These are phyloP conservation scores for Ceratina australensis DNA, from an alignment of 1,140 invertebrate species.

Conservation along the genomic window DNA sequence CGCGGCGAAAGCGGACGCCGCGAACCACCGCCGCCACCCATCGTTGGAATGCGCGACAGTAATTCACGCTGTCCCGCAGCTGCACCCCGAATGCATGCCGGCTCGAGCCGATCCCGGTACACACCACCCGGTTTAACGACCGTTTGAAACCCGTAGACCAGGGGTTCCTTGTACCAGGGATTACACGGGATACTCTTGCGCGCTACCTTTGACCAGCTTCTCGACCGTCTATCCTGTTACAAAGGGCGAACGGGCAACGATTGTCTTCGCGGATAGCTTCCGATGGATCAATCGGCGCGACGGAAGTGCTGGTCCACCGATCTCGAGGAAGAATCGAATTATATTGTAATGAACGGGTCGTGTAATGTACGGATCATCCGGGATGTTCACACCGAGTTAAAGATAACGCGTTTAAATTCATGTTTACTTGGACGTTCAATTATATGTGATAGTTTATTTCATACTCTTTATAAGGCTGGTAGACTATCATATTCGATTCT, in stretches of 20 bases:
- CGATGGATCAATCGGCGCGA: not conserved
- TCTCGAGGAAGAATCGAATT: too few relatives aligned
- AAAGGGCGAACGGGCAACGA: not conserved
- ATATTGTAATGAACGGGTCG: too few relatives aligned
- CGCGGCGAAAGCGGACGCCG: constrained; percentile 32
- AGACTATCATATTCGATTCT: too few relatives aligned
- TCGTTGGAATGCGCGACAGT: constrained; percentile 62
- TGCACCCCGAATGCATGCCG: constrained; percentile 15
- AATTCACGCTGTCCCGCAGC: constrained; percentile 63
- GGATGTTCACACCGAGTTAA: too few relatives aligned
- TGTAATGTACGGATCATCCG: too few relatives aligned
- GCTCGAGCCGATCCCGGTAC: not conserved
- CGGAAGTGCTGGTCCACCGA: too few relatives aligned
- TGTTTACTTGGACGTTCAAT: too few relatives aligned
- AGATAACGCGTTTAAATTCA: too few relatives aligned
- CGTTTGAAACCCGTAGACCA: not conserved
- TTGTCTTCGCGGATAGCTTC: not conserved
- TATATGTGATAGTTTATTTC: too few relatives aligned
- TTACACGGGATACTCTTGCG: not conserved
- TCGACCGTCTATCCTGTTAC: not conserved
- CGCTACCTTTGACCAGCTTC: not conserved
- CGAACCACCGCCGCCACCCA: constrained; percentile 24
- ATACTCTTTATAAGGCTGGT: too few relatives aligned
- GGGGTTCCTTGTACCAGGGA: not conserved
- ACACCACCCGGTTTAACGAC: constrained; percentile 6